These are phyloP conservation scores for Philereme vetulata DNA, from an alignment of 2,888 invertebrate genomes.

Conservation along the genomic window DNA sequence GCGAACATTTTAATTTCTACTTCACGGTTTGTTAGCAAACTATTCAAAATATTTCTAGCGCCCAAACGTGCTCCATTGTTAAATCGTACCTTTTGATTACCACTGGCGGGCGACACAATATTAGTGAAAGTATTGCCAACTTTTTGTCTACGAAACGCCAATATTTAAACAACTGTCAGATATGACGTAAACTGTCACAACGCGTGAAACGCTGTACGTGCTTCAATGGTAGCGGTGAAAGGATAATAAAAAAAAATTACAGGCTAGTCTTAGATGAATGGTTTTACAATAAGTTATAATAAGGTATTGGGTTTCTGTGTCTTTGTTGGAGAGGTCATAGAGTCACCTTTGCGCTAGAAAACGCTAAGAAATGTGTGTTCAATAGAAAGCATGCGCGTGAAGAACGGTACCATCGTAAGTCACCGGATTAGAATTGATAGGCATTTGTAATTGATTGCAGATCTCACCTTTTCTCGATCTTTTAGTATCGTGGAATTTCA, in stretches of 20 bases:
- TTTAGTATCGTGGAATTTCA: too few relatives aligned
- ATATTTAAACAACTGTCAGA: conserved; percentile 58
- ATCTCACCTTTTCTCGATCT: conserved; percentile 9
- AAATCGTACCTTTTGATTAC: conserved; percentile 46
- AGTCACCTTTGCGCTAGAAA: conserved; percentile 66
- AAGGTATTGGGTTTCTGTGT: conserved; percentile 49
- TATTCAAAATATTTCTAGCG: conserved; percentile 56
- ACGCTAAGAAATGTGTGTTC: conserved; percentile 45
- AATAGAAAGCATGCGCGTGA: conserved; percentile 55
- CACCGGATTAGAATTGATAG: conserved; percentile 19
- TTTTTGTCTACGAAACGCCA: conserved; percentile 46
- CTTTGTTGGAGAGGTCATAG: conserved; percentile 51
- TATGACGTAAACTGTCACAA: conserved; percentile 50
- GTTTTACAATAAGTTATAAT: conserved; percentile 42
- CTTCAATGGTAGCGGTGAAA: conserved; percentile 44
- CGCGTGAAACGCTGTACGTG: conserved; percentile 39
- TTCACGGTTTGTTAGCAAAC: conserved; percentile 59
- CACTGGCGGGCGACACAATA: conserved; percentile 54
- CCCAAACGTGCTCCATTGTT: conserved; percentile 63
- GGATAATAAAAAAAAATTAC: conserved; percentile 38
- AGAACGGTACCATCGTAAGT: conserved; percentile 18
- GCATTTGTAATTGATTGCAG: conserved; percentile 16
- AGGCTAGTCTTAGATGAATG: conserved; percentile 37
- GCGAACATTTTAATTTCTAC: conserved; percentile 57
- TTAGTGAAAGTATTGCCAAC: conserved; percentile 65